Conservation (phyloP, 2,888 invertebrate genomes). For the Ormyrus pomaceus region DNA sequence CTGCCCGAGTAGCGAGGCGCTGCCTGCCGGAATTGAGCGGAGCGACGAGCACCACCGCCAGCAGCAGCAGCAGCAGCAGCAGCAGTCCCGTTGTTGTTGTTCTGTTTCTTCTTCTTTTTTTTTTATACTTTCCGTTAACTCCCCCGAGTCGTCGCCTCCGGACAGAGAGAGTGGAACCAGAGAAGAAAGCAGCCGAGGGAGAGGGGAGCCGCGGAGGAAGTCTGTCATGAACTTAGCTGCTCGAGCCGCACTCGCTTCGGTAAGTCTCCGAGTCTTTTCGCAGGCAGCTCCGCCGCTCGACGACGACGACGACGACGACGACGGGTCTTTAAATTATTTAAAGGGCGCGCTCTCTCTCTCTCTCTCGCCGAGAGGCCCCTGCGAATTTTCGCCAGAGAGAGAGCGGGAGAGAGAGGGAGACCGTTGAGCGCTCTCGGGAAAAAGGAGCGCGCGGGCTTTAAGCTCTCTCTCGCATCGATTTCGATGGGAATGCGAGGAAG, state of each 20-base stretch:
- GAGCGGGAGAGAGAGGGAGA: no score
- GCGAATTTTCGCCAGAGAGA: no score
- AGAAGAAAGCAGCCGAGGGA: slow-evolving; percentile 4
- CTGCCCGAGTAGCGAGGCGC: slow-evolving; percentile 63
- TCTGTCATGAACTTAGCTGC: slow-evolving; percentile 25
- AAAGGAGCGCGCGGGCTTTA: no score
- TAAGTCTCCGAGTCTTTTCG: slow-evolving; percentile 3
- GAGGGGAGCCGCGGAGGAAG: neutral
- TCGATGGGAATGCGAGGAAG: no score
- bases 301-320: no score
- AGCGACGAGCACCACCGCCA: neutral
- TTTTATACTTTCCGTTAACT: no score
- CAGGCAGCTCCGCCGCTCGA: no score
- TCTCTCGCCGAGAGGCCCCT: no score
- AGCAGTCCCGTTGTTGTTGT: neutral
- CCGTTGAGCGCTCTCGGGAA: no score
- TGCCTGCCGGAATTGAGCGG: neutral
- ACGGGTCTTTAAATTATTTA: no score
- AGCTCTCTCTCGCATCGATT: no score
- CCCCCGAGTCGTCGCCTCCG: neutral
- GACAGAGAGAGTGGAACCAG: neutral
- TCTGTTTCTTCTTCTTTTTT: neutral
- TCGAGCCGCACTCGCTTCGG: slow-evolving; percentile 11
- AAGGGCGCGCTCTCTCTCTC: no score
- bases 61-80: slow-evolving; percentile 49